phyloP scores from a whole-genome alignment of 2,888 invertebrate genomes.

The Volucella zonaria region DNA sequence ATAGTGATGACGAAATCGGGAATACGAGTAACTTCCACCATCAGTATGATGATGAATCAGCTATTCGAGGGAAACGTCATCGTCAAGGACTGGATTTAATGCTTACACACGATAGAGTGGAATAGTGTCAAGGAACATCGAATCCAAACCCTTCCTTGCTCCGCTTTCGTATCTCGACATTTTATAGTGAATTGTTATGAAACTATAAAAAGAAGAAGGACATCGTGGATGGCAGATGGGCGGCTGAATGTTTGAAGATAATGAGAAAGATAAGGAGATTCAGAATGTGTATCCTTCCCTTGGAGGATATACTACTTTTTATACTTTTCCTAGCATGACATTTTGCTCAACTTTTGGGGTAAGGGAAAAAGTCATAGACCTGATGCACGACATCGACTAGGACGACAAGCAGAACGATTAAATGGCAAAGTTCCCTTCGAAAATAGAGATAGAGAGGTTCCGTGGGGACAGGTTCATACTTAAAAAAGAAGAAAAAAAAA shows the following conservation, averaged over 20 bases:
- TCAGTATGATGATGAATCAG: not conserved
- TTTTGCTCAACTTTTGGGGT: slow-evolving; percentile 4
- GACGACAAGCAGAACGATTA: slow-evolving; percentile 5
- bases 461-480: not conserved
- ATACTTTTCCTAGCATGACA: slow-evolving; percentile 24
- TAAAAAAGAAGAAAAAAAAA: not conserved
- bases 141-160: slow-evolving; percentile 16
- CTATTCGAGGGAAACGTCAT: not conserved
- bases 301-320: not conserved
- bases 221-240: not conserved
- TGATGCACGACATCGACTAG: not conserved
- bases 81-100: slow-evolving; percentile 38
- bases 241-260: slow-evolving; percentile 44
- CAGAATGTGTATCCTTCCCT: not conserved
- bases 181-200: slow-evolving; percentile 68
- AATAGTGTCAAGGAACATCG: no score
- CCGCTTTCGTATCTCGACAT: slow-evolving; percentile 48
- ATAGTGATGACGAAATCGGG: slow-evolving; percentile 24
- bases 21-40: not conserved
- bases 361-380: not conserved
- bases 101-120: slow-evolving; percentile 37
- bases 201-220: slow-evolving; percentile 41
- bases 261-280: slow-evolving; percentile 56
- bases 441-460: slow-evolving; percentile 13
- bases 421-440: slow-evolving; percentile 41